Evolutionary conservation across 2,888 invertebrate species (phyloP).

Genomic region (Chloroclysta siterata): DNA sequence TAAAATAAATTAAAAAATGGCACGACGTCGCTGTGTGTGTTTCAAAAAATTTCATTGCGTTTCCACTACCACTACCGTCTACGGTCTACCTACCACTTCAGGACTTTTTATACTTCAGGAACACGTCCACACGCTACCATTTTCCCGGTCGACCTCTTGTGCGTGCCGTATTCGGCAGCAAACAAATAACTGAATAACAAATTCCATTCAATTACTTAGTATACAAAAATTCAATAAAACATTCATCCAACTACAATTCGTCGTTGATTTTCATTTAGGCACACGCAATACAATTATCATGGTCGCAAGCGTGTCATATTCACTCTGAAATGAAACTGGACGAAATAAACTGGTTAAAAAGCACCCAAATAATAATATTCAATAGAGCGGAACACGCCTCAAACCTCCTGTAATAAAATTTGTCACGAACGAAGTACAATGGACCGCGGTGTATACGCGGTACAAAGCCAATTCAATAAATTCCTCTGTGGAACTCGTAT

Average conservation of each 20-base stretch:
- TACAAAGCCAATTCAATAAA: conserved; percentile 78
- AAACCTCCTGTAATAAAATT: conserved; percentile 58
- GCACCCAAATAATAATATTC: conserved; percentile 38
- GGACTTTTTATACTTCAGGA: neutral
- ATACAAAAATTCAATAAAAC: conserved; percentile 3
- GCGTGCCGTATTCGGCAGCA: neutral
- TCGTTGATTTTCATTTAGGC: conserved; percentile 8
- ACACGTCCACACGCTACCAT: neutral
- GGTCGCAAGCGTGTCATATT: neutral
- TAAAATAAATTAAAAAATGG: too few species aligned
- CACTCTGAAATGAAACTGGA: conserved; percentile 8
- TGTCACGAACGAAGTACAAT: conserved; percentile 68
- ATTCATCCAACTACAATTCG: neutral
- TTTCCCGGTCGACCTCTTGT: neutral
- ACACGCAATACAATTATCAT: conserved; percentile 10
- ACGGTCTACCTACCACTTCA: neutral
- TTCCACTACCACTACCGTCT: too few species aligned
- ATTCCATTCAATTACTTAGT: conserved; percentile 1
- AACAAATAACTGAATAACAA: neutral
- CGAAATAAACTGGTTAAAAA: conserved; percentile 21
- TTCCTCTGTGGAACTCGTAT: conserved; percentile 63
- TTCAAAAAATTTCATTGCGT: too few species aligned
- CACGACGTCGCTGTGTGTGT: too few species aligned
- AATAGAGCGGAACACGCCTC: conserved; percentile 44
- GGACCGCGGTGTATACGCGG: conserved; percentile 58